Base-by-base conservation (phyloP, 1,140 invertebrate species). In the Coptotermes formosanus region DNA sequence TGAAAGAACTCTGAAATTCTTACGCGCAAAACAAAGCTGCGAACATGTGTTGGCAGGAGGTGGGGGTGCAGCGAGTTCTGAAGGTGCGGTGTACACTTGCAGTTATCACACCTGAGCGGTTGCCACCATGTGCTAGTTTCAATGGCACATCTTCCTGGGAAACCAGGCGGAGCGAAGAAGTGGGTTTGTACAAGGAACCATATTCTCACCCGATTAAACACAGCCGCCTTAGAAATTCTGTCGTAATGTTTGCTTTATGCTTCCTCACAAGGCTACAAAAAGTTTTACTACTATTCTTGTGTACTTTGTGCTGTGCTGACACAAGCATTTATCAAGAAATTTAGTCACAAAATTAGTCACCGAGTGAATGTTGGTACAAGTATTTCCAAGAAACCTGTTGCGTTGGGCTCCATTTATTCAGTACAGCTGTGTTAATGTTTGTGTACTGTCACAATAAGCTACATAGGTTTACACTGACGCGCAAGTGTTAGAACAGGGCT, bases 251-350 rank as follows among this genome's bases (percentile, higher is more conserved):
- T 75, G 14, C 64, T 11, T 11, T 30, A 9, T 75, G 64, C n/a
- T 75, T n/a, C 8, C 45, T 55, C 64, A 75, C 64, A 75, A 30
- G 6, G 64, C 25, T 75, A 75, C 64, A 75, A 75, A 75, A 75
- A 75, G n/a, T n/a, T 48, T 64, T 75, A 75, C 64, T 75, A 75
- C 64, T 6, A 75, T 75, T 75, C 30, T 75, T 75, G 64, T 75
- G 64, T 75, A 75, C 64, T 75, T 30, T 75, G n/a, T 75, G 64
- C 14, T 75, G n/a, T 75, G 64, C n/a, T 75, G 64, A 75, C 64
- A 75, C 64, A 75, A 75, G 64, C n/a, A 75, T 75, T 75, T 75
- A 75, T 75, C 64, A 75, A 30, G 64, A 75, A 75, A 75, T 75
- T 75, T 14, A n/a, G 64, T 75, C 64, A 75, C 64, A 30, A 75